Conservation (phyloP, 2,888 invertebrate species). For the Spodoptera picta region DNA sequence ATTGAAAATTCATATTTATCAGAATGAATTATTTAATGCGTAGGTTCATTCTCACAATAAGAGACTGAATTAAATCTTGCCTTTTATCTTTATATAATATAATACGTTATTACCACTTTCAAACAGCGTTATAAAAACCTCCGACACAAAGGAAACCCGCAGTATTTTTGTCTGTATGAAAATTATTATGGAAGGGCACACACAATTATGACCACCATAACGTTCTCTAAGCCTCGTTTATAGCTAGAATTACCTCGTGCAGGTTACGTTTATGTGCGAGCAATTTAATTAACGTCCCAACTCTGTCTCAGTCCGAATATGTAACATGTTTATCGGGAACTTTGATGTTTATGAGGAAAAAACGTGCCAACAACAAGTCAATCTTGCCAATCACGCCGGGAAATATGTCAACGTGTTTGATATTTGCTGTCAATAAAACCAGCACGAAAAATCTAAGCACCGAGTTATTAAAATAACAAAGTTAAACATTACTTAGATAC, state of each 20-base stretch:
- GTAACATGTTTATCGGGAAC: slow-evolving; percentile 22
- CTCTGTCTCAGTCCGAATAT: slow-evolving; percentile 5
- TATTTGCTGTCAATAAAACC: slow-evolving; percentile 23
- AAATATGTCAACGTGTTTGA: slow-evolving; percentile 13
- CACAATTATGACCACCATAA: background rate
- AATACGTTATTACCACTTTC: background rate
- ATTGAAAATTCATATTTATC: too few species aligned
- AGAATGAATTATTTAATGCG: too few species aligned
- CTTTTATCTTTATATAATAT: background rate
- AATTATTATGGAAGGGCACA: slow-evolving; percentile 4
- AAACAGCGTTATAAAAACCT: background rate
- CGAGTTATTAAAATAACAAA: slow-evolving; percentile 27
- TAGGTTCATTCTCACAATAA: too few species aligned
- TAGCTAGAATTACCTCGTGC: background rate
- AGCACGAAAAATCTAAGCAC: slow-evolving; percentile 13
- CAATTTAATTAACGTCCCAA: slow-evolving; percentile 26
- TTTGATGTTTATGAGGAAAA: slow-evolving; percentile 44
- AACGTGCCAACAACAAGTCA: slow-evolving; percentile 49
- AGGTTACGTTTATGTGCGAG: slow-evolving; percentile 17
- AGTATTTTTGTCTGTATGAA: slow-evolving; percentile 1
- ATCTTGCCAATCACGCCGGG: slow-evolving; percentile 3
- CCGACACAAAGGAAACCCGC: background rate
- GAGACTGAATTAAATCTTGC: too few species aligned
- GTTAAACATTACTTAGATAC: slow-evolving; percentile 7
- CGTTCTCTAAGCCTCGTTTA: slow-evolving; percentile 8